Conservation (phyloP, 2,888 invertebrate genomes). For the Creontiades dilutus region DNA sequence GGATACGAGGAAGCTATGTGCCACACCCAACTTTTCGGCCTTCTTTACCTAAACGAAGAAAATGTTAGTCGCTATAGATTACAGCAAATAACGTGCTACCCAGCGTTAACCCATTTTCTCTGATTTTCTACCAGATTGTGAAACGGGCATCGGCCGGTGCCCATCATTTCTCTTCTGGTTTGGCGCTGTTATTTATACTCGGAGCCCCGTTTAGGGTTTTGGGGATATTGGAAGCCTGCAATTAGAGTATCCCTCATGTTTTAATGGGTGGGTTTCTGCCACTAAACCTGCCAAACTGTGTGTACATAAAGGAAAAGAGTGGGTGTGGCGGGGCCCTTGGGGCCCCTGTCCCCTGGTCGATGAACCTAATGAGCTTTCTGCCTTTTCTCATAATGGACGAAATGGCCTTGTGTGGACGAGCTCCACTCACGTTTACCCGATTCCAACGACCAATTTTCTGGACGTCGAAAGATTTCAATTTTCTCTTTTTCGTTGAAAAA, state of each 20-base stretch:
- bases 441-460: constrained; percentile 43
- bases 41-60: too few species aligned
- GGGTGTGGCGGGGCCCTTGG: constrained; percentile 46
- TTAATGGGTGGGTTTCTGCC: constrained; percentile 61
- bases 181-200: constrained; percentile 49
- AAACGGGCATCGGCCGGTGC: constrained; percentile 7
- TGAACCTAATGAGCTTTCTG: constrained; percentile 59
- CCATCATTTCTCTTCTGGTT: constrained; percentile 48
- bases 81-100: too few species aligned
- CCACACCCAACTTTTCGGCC: not conserved
- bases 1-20: too few species aligned
- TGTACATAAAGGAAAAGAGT: constrained; percentile 68
- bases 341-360: constrained; percentile 45
- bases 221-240: constrained; percentile 53
- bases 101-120: not conserved
- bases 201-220: constrained; percentile 20
- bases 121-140: constrained; percentile 21
- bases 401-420: not conserved
- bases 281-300: constrained; percentile 72
- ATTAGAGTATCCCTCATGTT: constrained; percentile 52
- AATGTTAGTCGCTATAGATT: too few species aligned
- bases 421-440: constrained; percentile 46
- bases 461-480: constrained; percentile 29
- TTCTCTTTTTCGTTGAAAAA: not conserved
- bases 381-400: constrained; percentile 13